Conservation (phyloP, 1,140 invertebrate species). For the Varroa destructor region DNA sequence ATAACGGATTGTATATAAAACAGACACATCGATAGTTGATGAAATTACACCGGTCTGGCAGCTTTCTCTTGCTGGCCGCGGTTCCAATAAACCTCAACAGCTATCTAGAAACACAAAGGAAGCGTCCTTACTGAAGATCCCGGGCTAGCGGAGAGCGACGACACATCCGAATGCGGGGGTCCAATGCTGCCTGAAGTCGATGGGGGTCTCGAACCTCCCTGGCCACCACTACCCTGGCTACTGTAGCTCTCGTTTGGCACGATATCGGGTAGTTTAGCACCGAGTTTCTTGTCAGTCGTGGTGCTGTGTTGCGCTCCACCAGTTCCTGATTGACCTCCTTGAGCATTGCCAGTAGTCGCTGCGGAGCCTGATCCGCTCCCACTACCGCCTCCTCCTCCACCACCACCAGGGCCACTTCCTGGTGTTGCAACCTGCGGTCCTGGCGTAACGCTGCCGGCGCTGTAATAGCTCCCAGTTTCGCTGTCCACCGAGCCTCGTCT, state of each 20-base stretch:
- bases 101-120: no score
- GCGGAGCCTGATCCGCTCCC: not conserved
- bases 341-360: not conserved
- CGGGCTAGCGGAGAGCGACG: slow-evolving; percentile 13
- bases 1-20: no score
- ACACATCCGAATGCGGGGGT: slow-evolving; percentile 21
- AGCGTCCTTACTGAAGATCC: not conserved
- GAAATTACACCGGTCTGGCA: no score
- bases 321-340: not conserved
- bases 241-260: slow-evolving; percentile 16
- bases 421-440: not conserved
- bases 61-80: no score
- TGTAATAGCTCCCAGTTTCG: slow-evolving; percentile 26
- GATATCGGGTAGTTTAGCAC: slow-evolving; percentile 11
- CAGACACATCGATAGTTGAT: no score
- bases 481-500: slow-evolving; percentile 23
- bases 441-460: slow-evolving; percentile 20
- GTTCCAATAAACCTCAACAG: no score
- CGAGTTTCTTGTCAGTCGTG: no score
- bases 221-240: slow-evolving; percentile 21
- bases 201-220: slow-evolving; percentile 14
- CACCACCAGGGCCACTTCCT: not conserved
- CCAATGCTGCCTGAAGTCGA: slow-evolving; percentile 17
- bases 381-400: not conserved
- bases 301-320: no score